Percentiles rank a stretch among this genome's conserved stretches.
phyloP scores from a whole-genome alignment of 37 sponge, comb jelly and placozoan genomes.

The Cliona cf. orientalis region DNA sequence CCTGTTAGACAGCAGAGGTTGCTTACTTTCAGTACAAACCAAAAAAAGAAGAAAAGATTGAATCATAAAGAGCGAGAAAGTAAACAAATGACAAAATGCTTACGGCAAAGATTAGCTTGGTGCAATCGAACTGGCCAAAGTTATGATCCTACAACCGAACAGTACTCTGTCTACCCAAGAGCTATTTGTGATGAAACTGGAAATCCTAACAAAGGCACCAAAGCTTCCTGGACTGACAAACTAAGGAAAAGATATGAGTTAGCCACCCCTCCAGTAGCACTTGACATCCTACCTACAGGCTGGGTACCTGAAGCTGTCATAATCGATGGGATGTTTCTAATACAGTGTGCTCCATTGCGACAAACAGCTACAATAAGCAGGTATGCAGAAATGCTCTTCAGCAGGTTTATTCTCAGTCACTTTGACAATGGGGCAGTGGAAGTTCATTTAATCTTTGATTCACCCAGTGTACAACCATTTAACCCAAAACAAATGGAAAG shows the following conservation, averaged over 20 bases:
- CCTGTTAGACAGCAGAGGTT: constrained; percentile 9
- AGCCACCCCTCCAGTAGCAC: not conserved
- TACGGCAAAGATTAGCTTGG: not conserved
- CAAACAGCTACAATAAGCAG: not conserved
- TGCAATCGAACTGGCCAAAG: not conserved
- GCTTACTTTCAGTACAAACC: not conserved
- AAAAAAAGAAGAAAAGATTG: not conserved
- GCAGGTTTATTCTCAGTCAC: not conserved
- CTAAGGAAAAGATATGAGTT: not conserved
- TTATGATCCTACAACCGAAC: not conserved
- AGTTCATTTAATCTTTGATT: constrained; percentile 12
- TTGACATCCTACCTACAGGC: not conserved
- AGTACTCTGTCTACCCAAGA: not conserved
- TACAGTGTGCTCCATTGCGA: constrained; percentile 1
- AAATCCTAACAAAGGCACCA: not conserved
- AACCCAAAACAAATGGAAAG: not conserved
- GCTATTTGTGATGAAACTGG: constrained; percentile 1
- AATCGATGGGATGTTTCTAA: no score
- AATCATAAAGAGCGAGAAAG: not conserved
- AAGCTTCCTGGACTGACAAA: not conserved
- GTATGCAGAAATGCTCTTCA: not conserved
- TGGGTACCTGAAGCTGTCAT: not conserved
- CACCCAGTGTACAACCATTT: not conserved
- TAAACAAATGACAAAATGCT: not conserved
- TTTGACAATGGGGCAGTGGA: not conserved